Conservation (phyloP, 2,888 invertebrate species). For the Crepidodera aurea region DNA sequence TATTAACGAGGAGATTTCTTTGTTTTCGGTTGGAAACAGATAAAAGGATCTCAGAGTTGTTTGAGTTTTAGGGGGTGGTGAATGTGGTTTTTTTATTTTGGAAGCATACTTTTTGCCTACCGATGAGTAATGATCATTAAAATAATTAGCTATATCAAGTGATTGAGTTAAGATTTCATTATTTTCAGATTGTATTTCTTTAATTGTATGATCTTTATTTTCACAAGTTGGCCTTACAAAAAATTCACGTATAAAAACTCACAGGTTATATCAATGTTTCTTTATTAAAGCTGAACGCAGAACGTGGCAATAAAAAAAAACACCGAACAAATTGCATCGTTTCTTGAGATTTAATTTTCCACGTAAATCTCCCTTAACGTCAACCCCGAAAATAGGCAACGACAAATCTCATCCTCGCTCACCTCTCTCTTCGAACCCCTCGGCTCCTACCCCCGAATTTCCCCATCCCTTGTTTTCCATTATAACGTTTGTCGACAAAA, state of each 20-base stretch:
- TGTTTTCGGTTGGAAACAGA: too few species aligned
- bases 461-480: slow-evolving; percentile 34
- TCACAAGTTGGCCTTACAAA: neutral
- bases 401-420: slow-evolving; percentile 27
- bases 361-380: slow-evolving; percentile 22
- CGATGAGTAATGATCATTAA: too few species aligned
- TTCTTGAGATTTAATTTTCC: slow-evolving; percentile 22
- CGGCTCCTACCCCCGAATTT: slow-evolving; percentile 14
- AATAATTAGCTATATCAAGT: too few species aligned
- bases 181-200: too few species aligned
- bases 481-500: slow-evolving; percentile 46
- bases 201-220: too few species aligned
- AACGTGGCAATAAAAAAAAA: neutral
- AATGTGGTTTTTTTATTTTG: too few species aligned
- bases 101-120: too few species aligned
- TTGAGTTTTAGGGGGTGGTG: too few species aligned
- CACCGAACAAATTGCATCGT: slow-evolving; percentile 3
- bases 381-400: slow-evolving; percentile 13
- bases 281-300: neutral
- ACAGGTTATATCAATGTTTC: neutral
- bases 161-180: too few species aligned
- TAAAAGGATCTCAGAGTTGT: too few species aligned
- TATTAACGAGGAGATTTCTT: too few species aligned
- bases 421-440: neutral
- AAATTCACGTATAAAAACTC: neutral